Evolutionary conservation across 2,113 vertebrate genomes (phyloP), one percentile per base, ranked within the genome.

Genomic region (Sphaerodactylus townsendi): DNA sequence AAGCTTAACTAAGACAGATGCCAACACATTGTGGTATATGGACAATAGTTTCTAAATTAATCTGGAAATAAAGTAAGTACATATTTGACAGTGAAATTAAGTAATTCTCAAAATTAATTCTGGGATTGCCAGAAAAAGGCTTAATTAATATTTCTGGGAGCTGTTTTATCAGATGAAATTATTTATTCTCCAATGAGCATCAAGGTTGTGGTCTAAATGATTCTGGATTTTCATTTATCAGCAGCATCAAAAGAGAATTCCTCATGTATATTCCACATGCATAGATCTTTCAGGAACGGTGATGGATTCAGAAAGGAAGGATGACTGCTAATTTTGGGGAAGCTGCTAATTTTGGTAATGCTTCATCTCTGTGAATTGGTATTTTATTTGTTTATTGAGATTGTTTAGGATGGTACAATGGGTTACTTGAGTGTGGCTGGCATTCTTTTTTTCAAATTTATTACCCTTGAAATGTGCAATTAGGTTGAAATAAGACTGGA

Each of bases 1-100:
- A 82, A 92, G 82, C 88, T 93, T 79, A 94, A 65, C 80, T 84
- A 87, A 86, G 85, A 89, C 84, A 93, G 79, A 93, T 89, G 83
- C 39, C 88, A 84, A 88, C 70, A 10, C 39, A 87, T 71, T 81
- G 91, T 1, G 77, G 48, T 88, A 86, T 79, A 25, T 23, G 78
- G 79, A 91, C 74, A 79, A 79, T 35, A 93, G 90, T 91, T 71
- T 74, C 48, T 91, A 82, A 89, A 41, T 79, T 69, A 87, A 86
- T 89, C 85, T 84, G 37, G 62, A 93, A 77, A 91, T 86, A 89
- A 75, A 88, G 85, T 81, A 41, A 90, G 82, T 89, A 75, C 11
- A 84, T 70, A 90, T 77, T 90, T 84, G 33, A 79, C 90, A 87
- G 86, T 93, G 93, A 94, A 95, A 89, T 89, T 1, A n/a, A 46